These are phyloP conservation scores for Eudasyphora cyanicolor DNA, from an alignment of 2,888 invertebrate genomes.

Conservation along the genomic window DNA sequence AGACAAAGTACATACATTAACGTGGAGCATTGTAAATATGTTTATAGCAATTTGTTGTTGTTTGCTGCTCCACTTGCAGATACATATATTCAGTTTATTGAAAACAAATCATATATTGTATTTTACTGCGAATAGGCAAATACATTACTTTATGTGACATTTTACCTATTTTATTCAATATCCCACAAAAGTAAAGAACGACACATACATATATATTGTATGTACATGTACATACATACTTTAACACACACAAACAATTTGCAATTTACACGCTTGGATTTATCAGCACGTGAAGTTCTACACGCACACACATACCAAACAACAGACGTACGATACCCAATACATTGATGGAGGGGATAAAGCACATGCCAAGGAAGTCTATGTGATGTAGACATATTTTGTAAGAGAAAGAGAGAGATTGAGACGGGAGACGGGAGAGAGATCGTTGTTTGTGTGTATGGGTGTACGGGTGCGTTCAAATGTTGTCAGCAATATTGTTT, in stretches of 20 bases:
- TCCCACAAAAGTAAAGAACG: background rate
- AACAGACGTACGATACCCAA: background rate
- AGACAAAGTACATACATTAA: background rate
- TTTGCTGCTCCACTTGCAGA: background rate
- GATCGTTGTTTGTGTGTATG: background rate
- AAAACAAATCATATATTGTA: constrained; percentile 1
- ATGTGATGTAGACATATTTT: too few relatives aligned
- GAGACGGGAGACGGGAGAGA: too few relatives aligned
- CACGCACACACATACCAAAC: background rate
- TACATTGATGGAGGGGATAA: background rate
- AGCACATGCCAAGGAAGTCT: background rate
- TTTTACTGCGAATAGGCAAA: background rate
- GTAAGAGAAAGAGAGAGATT: too few relatives aligned
- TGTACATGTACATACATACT: background rate
- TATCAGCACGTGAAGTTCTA: background rate
- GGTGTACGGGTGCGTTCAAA: constrained; percentile 30
- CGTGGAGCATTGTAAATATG: too few relatives aligned
- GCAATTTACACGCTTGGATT: background rate
- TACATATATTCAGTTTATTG: background rate
- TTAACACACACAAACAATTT: background rate
- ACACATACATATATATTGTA: background rate
- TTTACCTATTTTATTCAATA: background rate
- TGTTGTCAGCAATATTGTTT: constrained; percentile 29
- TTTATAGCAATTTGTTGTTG: background rate
- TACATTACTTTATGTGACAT: background rate